A percentile compares a stretch with the other conserved stretches of the same genome.
Conservation (phyloP, 2,888 invertebrate genomes). For the Cantharis rustica region DNA sequence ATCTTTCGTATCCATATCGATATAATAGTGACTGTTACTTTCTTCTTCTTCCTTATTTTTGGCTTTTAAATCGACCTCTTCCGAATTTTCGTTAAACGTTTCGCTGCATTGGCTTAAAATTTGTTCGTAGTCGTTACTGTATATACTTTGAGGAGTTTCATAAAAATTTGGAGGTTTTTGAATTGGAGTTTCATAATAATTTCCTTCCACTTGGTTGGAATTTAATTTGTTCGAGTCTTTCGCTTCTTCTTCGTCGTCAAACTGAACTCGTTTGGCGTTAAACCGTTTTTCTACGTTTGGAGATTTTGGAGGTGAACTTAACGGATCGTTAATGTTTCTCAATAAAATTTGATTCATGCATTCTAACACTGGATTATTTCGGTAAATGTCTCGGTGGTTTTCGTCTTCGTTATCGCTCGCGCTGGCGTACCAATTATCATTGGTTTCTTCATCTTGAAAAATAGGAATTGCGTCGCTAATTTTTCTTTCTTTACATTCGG, state of each 20-base stretch:
- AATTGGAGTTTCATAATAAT: slow-evolving; percentile 56
- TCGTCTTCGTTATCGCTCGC: slow-evolving; percentile 79
- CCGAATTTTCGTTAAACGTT: slow-evolving; percentile 18
- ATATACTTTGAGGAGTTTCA: slow-evolving; percentile 72
- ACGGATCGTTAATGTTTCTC: slow-evolving; percentile 67
- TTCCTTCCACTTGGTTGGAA: slow-evolving; percentile 35
- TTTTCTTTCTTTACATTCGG: slow-evolving; percentile 34
- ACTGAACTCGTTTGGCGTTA: slow-evolving; percentile 50
- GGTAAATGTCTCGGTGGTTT: slow-evolving; percentile 70
- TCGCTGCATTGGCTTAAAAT: slow-evolving; percentile 62
- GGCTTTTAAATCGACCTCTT: slow-evolving; percentile 19
- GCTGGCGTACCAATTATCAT: slow-evolving; percentile 78
- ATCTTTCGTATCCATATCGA: slow-evolving; percentile 62
- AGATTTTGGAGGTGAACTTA: slow-evolving; percentile 54
- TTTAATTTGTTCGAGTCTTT: slow-evolving; percentile 23
- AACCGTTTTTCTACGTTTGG: slow-evolving; percentile 51
- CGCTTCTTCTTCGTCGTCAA: slow-evolving; percentile 50
- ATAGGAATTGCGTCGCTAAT: slow-evolving; percentile 58
- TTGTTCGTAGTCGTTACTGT: slow-evolving; percentile 76
- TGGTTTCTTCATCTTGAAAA: slow-evolving; percentile 57
- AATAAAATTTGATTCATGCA: slow-evolving; percentile 85
- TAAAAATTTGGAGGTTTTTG: slow-evolving; percentile 60
- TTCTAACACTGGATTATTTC: slow-evolving; percentile 83
- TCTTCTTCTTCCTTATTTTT: slow-evolving; percentile 57
- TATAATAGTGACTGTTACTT: slow-evolving; percentile 63